A percentile compares a stretch with the other conserved stretches of the same genome.
These are phyloP conservation scores for Corythoichthys haematopterus DNA, from an alignment of 2,113 vertebrate species.

Conservation along the genomic window DNA sequence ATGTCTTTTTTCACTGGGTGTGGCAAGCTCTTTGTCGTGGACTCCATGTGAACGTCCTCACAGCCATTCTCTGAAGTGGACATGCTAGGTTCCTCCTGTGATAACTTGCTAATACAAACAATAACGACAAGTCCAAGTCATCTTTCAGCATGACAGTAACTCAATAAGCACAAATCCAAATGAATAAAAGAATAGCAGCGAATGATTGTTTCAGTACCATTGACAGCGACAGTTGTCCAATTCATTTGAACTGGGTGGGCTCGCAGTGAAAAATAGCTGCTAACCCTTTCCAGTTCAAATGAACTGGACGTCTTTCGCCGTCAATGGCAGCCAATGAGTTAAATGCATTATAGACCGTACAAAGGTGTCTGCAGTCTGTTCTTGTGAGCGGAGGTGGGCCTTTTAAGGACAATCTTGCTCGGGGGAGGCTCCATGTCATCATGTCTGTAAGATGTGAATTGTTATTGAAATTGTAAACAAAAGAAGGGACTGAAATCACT, in stretches of 20 bases:
- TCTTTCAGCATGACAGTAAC: no score
- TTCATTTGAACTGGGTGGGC: no score
- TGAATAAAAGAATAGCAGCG: no score
- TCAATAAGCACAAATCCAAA: no score
- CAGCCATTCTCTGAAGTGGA: neutral
- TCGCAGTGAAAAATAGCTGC: no score
- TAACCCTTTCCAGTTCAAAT: no score
- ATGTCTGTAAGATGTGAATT: neutral
- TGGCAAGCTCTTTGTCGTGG: neutral
- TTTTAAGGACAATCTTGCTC: conserved; percentile 20
- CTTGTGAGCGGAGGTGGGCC: conserved; percentile 10
- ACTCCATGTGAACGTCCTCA: neutral
- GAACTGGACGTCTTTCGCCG: neutral
- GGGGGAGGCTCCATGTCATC: conserved; percentile 37
- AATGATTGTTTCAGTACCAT: no score
- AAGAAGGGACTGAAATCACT: neutral
- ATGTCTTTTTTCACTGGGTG: conserved; percentile 16
- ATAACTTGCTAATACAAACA: neutral
- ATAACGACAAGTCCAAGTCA: neutral
- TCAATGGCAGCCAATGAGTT: neutral
- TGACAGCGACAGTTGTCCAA: no score
- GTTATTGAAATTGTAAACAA: neutral
- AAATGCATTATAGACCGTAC: conserved; percentile 10
- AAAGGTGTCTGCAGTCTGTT: neutral
- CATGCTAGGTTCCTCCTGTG: neutral